phyloP scores from a whole-genome alignment of 1,140 invertebrate species.

The Philopotamus ludificatus region DNA sequence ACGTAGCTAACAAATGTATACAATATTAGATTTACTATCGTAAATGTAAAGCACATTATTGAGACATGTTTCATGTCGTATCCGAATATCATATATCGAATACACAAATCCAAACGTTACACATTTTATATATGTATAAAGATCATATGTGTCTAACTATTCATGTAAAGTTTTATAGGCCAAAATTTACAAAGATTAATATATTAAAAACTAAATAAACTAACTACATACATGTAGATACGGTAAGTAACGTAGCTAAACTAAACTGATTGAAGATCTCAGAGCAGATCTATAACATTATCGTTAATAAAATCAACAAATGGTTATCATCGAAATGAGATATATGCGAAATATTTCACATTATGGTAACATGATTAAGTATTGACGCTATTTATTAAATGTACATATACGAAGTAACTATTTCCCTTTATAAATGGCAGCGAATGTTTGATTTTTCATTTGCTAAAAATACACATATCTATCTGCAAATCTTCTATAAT shows the following conservation, averaged over 20 bases:
- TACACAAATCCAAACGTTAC: background rate
- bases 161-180: constrained; percentile 2
- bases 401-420: background rate
- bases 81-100: background rate
- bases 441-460: constrained; percentile 2
- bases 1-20: constrained; percentile 1
- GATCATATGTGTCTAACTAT: constrained; percentile 2
- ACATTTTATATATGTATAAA: background rate
- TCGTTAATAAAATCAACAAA: too few species aligned
- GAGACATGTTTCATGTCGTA: constrained; percentile 15
- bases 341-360: too few species aligned
- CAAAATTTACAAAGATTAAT: constrained; percentile 2
- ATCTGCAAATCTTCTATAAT: background rate
- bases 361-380: background rate
- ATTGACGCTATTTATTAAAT: background rate
- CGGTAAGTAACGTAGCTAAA: too few species aligned
- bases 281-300: too few species aligned
- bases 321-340: too few species aligned
- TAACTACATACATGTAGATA: background rate
- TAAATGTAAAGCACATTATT: constrained; percentile 27
- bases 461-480: background rate
- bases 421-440: background rate
- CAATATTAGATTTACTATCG: constrained; percentile 7
- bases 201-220: background rate
- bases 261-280: too few species aligned